phyloP scores from a whole-genome alignment of 2,113 vertebrate genomes.

The Pomatostomus ruficeps region DNA sequence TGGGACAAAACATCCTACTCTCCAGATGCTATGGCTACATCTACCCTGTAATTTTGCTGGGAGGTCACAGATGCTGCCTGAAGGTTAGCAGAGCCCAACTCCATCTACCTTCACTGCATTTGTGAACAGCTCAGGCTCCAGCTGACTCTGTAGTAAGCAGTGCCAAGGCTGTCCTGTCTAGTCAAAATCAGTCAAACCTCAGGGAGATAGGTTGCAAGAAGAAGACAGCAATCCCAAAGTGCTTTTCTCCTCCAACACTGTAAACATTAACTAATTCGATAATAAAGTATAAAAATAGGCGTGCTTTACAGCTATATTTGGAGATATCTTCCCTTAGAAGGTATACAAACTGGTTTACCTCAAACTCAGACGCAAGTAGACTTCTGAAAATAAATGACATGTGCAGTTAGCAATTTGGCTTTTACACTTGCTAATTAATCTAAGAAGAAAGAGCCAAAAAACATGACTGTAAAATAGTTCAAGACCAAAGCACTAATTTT shows the following conservation, averaged over 20 bases:
- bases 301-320: background rate
- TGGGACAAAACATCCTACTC: background rate
- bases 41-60: background rate
- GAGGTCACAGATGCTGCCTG: background rate
- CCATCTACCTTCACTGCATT: background rate
- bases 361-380: background rate
- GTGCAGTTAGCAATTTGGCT: background rate
- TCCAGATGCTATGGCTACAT: background rate
- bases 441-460: background rate
- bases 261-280: background rate
- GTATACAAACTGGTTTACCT: background rate
- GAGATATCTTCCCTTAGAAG: background rate
- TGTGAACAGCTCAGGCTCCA: background rate
- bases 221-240: background rate
- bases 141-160: background rate
- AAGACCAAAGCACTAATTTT: background rate
- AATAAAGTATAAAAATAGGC: background rate
- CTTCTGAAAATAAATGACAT: background rate
- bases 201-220: background rate
- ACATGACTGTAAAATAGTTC: background rate
- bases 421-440: background rate
- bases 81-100: background rate
- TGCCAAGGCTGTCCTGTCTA: background rate
- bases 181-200: background rate
- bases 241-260: background rate